Base-by-base conservation (phyloP, 2,113 vertebrate genomes). In the Pterocles orientalis region DNA sequence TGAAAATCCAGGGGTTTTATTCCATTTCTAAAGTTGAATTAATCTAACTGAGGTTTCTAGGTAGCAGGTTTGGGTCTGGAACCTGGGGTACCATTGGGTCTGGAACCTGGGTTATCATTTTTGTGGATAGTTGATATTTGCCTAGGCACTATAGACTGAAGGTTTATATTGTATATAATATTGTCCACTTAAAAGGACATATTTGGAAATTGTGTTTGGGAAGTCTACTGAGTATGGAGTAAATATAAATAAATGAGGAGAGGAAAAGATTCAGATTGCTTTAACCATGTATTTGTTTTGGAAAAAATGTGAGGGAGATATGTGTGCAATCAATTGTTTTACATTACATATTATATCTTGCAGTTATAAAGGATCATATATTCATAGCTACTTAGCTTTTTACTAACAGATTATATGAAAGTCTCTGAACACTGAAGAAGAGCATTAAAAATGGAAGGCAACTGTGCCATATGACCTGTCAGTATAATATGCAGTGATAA, bases 1-100 rank as follows among this genome's bases (percentile, higher is more conserved):
- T 83, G 41, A 21, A 3, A 82, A 13, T 34, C 7, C 39, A 61
- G 12, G 23, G 70, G 8, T 54, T 83, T 81, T 7, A 41, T 78
- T 87, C 16, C 2, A 19, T 79, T 94, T 57, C n/a, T 54, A 13
- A 62, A 87, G 34, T 1, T 33, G 26, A 29, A 61, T 70, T 1
- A 53, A 14, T 29, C 2, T 48, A 61, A 24, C 14, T 28, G 69
- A 88, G 6, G 13, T 64, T 81, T 86, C 5, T 31, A 43, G 24
- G 18, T 61, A n/a, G 9, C 24, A 64, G 29, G 34, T 8, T 73
- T 78, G 36, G 1, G 3, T 62, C 29, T 75, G 47, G 24, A 86
- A 12, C 1, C 1, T 2, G 3, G 25, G 7, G 4, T 12, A 26
- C 33, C 3, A 8, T 73, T 78, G 41, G 1, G 3, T 58, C 29